Base-by-base conservation (phyloP, 2,797 vertebrate genomes). In the Arvicola amphibius region DNA sequence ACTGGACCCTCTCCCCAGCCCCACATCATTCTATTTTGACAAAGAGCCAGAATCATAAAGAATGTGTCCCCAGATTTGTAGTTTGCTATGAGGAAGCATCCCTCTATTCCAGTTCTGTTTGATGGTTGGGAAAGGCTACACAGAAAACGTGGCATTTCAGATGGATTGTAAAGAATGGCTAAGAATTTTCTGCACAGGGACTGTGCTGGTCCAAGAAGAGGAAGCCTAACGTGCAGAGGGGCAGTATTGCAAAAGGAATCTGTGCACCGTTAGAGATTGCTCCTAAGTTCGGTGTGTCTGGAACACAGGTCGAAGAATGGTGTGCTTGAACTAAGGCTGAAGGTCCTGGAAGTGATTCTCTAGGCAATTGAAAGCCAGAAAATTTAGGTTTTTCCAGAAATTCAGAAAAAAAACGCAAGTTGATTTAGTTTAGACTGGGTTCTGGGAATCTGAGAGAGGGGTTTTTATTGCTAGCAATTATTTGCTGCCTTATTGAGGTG, bases 121-220 rank as follows among this genome's bases (percentile, higher is more conserved):
- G 69, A 48, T 81, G 34, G 5, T 46, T 9, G 2, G 37, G 14
- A 34, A 95, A 88, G 81, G 32, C 37, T 83, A 56, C 59, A 79
- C n/a, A 91, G 86, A 71, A 92, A 61, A 94, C 51, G 37, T 90
- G 84, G 69, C 56, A 80, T 79, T 81, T 88, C 51, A 48, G 59
- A 78, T 81, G 53, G 69, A 65, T 13, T 89, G 80, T 78, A 79
- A 95, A n/a, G 48, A 83, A 83, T 69, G 46, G 13, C 6, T 81
- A 85, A 40, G 43, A 86, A 94, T 93, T 86, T 17, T 56, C 74
- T 87, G 56, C n/a, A 23, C 71, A n/a, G 80, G 94, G 19, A 77
- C 27, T 19, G 34, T n/a, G 34, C 6, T 14, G 34, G 40, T 76
- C 89, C 46, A 92, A 59, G 51, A 65, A 71, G 83, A 17, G 63